phyloP scores from a whole-genome alignment of 1,140 invertebrate genomes.

The Drosophila leontia region DNA sequence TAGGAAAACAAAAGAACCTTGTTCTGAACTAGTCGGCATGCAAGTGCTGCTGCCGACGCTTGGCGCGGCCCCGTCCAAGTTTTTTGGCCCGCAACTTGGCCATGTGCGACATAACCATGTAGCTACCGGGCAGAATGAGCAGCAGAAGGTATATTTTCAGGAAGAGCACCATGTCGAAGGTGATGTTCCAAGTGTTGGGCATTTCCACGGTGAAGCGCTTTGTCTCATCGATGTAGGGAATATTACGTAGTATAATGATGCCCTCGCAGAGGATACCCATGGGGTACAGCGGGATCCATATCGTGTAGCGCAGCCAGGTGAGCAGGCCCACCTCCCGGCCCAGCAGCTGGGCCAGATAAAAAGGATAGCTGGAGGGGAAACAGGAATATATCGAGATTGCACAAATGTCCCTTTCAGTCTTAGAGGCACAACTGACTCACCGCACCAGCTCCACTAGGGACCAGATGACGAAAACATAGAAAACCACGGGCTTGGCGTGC shows the following conservation, averaged over 20 bases:
- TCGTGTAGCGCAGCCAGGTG: constrained; percentile 96
- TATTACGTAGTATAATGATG: constrained; percentile 91
- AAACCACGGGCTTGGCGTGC: constrained; percentile 94
- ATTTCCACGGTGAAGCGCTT: constrained; percentile 90
- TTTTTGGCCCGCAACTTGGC: constrained; percentile 88
- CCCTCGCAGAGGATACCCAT: constrained; percentile 95
- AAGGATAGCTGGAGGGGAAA: constrained; percentile 90
- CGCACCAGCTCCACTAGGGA: constrained; percentile 92
- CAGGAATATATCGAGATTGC: background rate
- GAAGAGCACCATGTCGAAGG: constrained; percentile 93
- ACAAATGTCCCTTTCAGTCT: background rate
- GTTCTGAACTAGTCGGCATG: constrained; percentile 31
- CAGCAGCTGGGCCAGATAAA: constrained; percentile 93
- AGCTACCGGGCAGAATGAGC: constrained; percentile 90
- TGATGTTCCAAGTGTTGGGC: constrained; percentile 94
- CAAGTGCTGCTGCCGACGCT: constrained; percentile 39
- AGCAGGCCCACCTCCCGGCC: constrained; percentile 90
- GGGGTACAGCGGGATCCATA: constrained; percentile 97
- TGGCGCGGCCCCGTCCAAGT: constrained; percentile 82
- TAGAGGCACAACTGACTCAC: constrained; percentile 84
- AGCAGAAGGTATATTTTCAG: constrained; percentile 92
- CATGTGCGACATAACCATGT: constrained; percentile 93
- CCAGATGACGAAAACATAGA: constrained; percentile 94
- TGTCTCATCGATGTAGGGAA: constrained; percentile 96
- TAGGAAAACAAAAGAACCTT: constrained; percentile 32